A percentile compares a stretch with the other conserved stretches of the same genome.
phyloP scores from a whole-genome alignment of 2,888 invertebrate species.

The Holacanthella duospinosa region DNA sequence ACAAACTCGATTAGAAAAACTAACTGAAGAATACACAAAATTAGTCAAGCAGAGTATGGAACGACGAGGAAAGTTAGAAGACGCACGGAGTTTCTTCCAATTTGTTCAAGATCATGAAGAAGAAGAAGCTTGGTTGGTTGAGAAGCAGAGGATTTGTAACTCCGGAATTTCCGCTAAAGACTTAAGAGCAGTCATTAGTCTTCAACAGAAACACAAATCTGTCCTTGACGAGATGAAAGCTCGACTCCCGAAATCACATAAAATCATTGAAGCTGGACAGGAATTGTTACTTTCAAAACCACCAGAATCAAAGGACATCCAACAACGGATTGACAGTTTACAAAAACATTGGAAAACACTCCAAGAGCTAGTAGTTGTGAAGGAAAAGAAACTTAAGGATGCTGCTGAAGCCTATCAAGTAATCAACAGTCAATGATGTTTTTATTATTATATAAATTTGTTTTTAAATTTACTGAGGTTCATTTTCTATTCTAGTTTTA shows the following conservation, averaged over 20 bases:
- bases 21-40: conserved; percentile 66
- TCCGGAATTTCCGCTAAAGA: conserved; percentile 91
- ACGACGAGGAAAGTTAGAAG: conserved; percentile 73
- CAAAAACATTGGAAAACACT: conserved; percentile 80
- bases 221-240: conserved; percentile 74
- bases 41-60: conserved; percentile 49
- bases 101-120: conserved; percentile 95
- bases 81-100: conserved; percentile 85
- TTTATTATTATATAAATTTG: background rate
- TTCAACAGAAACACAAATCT: conserved; percentile 82
- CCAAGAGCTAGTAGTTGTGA: conserved; percentile 64
- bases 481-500: conserved; percentile 74
- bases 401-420: conserved; percentile 86
- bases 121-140: conserved; percentile 92
- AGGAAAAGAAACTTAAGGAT: conserved; percentile 68
- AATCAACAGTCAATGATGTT: conserved; percentile 14
- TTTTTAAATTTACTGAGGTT: conserved; percentile 4
- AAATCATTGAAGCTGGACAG: conserved; percentile 57
- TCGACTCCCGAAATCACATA: conserved; percentile 58
- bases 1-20: conserved; percentile 59
- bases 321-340: conserved; percentile 64
- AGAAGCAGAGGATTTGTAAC: conserved; percentile 85
- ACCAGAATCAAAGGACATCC: conserved; percentile 68
- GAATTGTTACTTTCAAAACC: conserved; percentile 69
- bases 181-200: conserved; percentile 72